A percentile compares a stretch with the other conserved stretches of the same genome.
Evolutionary conservation across 2,113 vertebrate species (phyloP).

Genomic region (Vicugna pacos): DNA sequence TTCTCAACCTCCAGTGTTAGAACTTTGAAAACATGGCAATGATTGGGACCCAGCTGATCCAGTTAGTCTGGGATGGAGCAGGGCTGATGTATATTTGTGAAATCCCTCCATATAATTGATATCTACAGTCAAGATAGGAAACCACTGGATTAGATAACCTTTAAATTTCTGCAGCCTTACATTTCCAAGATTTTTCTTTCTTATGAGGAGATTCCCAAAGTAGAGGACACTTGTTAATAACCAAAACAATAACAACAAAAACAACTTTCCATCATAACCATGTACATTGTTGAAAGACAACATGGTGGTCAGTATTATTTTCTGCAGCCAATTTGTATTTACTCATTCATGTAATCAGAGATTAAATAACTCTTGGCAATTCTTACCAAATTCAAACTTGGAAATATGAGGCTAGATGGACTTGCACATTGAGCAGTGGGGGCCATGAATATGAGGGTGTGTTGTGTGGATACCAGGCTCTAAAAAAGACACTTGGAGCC

Average conservation of each 20-base stretch:
- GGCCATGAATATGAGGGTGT: not conserved
- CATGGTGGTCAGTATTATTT: not conserved
- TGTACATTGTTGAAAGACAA: not conserved
- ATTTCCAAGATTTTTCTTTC: not conserved
- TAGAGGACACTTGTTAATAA: not conserved
- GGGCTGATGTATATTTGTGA: not conserved
- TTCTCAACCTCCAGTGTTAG: not conserved
- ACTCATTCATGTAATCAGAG: not conserved
- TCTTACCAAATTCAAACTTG: not conserved
- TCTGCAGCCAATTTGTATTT: not conserved
- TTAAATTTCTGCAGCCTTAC: not conserved
- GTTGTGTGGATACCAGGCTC: not conserved
- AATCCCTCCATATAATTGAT: not conserved
- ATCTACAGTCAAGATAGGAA: not conserved
- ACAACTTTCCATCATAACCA: not conserved
- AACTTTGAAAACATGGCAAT: not conserved
- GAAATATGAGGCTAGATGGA: not conserved
- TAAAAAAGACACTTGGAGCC: not conserved
- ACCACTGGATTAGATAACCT: not conserved
- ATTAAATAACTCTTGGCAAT: not conserved
- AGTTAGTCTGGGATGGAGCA: accelerated
- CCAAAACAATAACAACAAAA: not conserved
- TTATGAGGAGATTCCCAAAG: not conserved
- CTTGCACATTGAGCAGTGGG: not conserved
- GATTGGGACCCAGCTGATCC: no score